Percentiles rank a stretch among this genome's conserved stretches.
Evolutionary conservation across 2,888 invertebrate genomes (phyloP).

Genomic region (Euplexia lucipara): DNA sequence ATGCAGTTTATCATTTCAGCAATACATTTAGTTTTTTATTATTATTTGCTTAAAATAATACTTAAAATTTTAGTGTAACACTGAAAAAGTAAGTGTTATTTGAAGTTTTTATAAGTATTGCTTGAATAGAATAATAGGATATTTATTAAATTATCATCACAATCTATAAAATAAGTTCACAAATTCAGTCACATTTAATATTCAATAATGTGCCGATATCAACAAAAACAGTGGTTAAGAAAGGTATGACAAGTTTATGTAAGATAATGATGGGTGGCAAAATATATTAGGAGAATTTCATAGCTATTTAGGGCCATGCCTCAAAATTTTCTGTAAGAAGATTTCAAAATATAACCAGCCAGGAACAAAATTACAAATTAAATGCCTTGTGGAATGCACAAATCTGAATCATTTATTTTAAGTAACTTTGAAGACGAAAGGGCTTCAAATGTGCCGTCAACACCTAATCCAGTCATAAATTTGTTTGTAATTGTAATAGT

Average conservation of each 20-base stretch:
- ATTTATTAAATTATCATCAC: constrained; percentile 71
- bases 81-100: constrained; percentile 67
- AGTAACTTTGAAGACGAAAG: constrained; percentile 47
- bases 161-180: constrained; percentile 61
- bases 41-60: constrained; percentile 57
- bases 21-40: constrained; percentile 62
- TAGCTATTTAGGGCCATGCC: constrained; percentile 46
- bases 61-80: constrained; percentile 65
- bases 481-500: constrained; percentile 16
- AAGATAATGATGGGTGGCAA: constrained; percentile 23
- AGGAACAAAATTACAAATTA: constrained; percentile 37
- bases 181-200: constrained; percentile 66
- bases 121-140: constrained; percentile 66
- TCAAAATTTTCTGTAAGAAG: constrained; percentile 51
- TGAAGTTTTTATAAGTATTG: constrained; percentile 70
- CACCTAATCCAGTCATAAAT: constrained; percentile 18
- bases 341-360: constrained; percentile 29
- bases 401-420: constrained; percentile 42
- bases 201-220: constrained; percentile 38
- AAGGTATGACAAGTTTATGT: constrained; percentile 50
- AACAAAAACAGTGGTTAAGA: constrained; percentile 30
- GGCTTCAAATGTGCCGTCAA: neutral
- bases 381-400: constrained; percentile 52
- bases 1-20: constrained; percentile 66
- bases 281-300: constrained; percentile 41